phyloP scores from a whole-genome alignment of 2,113 vertebrate genomes.

The Panthera leo region DNA sequence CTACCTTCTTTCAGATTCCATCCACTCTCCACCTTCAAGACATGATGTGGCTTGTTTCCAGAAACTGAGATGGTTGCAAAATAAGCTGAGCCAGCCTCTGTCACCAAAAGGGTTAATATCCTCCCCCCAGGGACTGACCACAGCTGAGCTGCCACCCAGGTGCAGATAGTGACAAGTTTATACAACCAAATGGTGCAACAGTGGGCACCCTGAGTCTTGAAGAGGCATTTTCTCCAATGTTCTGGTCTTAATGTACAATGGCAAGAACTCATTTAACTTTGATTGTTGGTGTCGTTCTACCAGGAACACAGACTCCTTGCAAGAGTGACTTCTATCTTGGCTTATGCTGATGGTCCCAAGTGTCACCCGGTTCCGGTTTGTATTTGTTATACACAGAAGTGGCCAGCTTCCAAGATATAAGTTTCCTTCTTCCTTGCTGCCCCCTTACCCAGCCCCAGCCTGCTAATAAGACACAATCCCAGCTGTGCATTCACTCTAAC shows the following conservation, averaged over 20 bases:
- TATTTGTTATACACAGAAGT: background rate
- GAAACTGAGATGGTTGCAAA: background rate
- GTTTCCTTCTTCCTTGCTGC: background rate
- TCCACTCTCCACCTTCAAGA: background rate
- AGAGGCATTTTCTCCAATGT: background rate
- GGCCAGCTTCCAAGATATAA: background rate
- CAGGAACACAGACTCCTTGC: background rate
- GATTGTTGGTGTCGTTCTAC: background rate
- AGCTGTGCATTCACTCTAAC: background rate
- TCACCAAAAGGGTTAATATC: background rate
- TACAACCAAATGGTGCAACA: background rate
- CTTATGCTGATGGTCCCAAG: background rate
- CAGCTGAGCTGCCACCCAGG: background rate
- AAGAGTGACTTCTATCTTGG: background rate
- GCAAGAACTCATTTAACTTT: background rate
- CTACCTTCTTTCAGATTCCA: slow-evolving; percentile 23
- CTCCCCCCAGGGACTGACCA: background rate
- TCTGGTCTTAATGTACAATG: background rate
- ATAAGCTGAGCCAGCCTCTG: background rate
- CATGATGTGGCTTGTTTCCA: slow-evolving; percentile 4
- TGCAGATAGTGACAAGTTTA: background rate
- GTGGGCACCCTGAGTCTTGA: fast-evolving
- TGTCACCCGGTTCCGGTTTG: background rate
- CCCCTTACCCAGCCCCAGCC: background rate
- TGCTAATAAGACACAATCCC: background rate